phyloP scores from a whole-genome alignment of 2,888 invertebrate species.

The Acanthosepion lycidas region DNA sequence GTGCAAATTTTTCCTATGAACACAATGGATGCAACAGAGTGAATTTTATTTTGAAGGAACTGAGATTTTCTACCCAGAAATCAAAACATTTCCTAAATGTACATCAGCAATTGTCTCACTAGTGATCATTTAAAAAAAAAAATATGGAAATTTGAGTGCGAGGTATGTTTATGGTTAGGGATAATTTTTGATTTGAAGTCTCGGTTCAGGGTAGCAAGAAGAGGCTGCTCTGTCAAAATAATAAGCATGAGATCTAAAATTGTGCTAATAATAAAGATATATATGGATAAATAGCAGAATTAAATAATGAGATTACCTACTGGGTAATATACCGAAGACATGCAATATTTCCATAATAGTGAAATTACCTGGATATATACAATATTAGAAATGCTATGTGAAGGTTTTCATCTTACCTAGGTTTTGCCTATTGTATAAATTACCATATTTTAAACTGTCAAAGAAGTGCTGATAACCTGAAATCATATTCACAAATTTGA shows the following conservation, averaged over 20 bases:
- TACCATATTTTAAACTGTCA: slow-evolving; percentile 24
- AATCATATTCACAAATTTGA: neutral
- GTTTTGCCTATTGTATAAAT: slow-evolving; percentile 23
- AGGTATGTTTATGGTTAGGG: neutral
- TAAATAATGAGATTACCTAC: neutral
- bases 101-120: neutral
- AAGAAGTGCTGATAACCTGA: neutral
- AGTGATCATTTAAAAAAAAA: neutral
- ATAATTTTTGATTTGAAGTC: neutral
- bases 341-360: neutral
- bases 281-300: too few species aligned
- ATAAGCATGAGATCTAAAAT: too few species aligned
- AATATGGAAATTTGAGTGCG: neutral
- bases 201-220: neutral
- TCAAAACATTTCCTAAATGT: neutral
- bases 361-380: neutral
- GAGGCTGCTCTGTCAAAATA: too few species aligned
- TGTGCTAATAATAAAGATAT: too few species aligned
- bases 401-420: neutral
- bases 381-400: neutral
- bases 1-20: too few species aligned
- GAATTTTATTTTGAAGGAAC: too few species aligned
- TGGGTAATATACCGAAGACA: neutral
- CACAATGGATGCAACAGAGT: too few species aligned
- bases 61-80: neutral